Evolutionary conservation across 2,113 vertebrate species (phyloP), one percentile per base, ranked within the genome.

Genomic region (Artemisiospiza belli): DNA sequence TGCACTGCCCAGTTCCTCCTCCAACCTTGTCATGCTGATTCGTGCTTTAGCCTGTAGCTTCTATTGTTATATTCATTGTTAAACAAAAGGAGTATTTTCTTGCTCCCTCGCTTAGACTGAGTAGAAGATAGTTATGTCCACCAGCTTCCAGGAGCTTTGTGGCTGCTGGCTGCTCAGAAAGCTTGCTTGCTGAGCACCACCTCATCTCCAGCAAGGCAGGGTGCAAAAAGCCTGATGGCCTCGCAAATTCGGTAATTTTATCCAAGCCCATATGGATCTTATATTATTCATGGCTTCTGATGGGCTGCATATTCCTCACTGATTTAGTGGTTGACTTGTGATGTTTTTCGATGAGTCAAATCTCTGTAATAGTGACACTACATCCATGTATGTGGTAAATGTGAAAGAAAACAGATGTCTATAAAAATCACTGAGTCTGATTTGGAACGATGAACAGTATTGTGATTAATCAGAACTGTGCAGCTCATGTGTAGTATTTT

Each of bases 391-490:
- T 89, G 92, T 83, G 95, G 93, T 93, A 92, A 97, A 96, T 57
- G 82, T 95, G 85, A 95, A 92, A 88, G 87, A 94, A 95, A 94
- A 94, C 92, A 97, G 88, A 96, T 96, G 95, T 90, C 85, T 91
- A 55, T 90, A 92, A 93, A 97, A 95, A 95, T 90, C 79, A 94
- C 63, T 35, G 62, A 74, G 22, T 87, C 75, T 83, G 76, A 93
- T 95, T 86, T 95, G 67, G 61, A 91, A 86, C 0, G 11, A 63
- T 83, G 47, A 93, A 75, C 57, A 64, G 41, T 62, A 87, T 95
- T 95, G 75, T 79, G 89, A 85, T 89, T 95, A 93, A 86, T 55
- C 43, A 41, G 88, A 81, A 57, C 35, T 90, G 51, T 77, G 37
- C 10, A 47, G 30, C 64, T 80, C 44, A 66, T 58, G 28, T 67